Evolutionary conservation across 2,888 invertebrate genomes (phyloP).

Genomic region (Malthinus flaveolus): DNA sequence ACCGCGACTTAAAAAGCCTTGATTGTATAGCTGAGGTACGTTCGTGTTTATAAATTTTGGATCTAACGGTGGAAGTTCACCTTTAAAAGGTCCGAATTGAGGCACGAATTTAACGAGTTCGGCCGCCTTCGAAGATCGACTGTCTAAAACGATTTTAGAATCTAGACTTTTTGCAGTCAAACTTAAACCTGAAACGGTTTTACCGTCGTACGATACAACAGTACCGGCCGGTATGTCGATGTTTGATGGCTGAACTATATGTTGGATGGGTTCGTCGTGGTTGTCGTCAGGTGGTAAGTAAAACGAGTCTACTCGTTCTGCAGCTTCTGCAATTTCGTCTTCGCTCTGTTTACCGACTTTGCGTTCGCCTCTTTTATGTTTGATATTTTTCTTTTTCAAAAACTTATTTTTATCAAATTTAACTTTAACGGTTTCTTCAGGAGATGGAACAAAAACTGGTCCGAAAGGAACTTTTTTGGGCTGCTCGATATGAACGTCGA

Average conservation of each 20-base stretch:
- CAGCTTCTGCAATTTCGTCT: slow-evolving; percentile 66
- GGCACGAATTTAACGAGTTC: slow-evolving; percentile 66
- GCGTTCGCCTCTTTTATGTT: slow-evolving; percentile 27
- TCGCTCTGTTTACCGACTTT: slow-evolving; percentile 19
- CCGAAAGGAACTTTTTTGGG: slow-evolving; percentile 66
- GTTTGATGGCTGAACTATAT: slow-evolving; percentile 46
- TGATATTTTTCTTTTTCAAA: slow-evolving; percentile 41
- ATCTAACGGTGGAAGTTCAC: slow-evolving; percentile 69
- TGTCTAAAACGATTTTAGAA: slow-evolving; percentile 37
- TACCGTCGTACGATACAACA: slow-evolving; percentile 76
- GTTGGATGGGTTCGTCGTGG: slow-evolving; percentile 43
- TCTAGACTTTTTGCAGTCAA: slow-evolving; percentile 54
- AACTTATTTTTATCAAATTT: slow-evolving; percentile 28
- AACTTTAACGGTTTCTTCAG: slow-evolving; percentile 55
- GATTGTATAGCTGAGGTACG: slow-evolving; percentile 46
- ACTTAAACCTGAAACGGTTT: slow-evolving; percentile 70
- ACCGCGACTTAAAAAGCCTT: slow-evolving; percentile 45
- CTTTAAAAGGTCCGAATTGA: slow-evolving; percentile 74
- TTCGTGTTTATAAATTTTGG: slow-evolving; percentile 53
- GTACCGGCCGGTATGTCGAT: slow-evolving; percentile 59
- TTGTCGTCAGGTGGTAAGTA: slow-evolving; percentile 72
- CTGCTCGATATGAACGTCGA: slow-evolving; percentile 56
- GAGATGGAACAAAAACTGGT: slow-evolving; percentile 81
- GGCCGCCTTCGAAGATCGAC: slow-evolving; percentile 58
- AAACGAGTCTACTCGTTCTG: slow-evolving; percentile 71